phyloP scores from a whole-genome alignment of 1,140 invertebrate species.

The Dryas iulia region DNA sequence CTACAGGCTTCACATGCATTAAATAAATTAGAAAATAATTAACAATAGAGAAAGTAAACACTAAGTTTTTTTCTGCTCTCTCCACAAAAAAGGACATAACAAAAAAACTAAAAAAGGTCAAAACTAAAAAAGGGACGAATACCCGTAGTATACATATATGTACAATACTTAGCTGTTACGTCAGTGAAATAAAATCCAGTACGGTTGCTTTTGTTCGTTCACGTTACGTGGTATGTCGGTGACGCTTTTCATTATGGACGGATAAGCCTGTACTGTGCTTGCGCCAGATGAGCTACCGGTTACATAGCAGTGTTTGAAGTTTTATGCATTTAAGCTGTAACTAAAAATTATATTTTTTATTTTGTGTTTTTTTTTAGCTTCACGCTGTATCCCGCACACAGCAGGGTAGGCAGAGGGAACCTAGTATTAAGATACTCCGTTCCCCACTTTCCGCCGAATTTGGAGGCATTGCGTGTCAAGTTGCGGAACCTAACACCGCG shows the following conservation, averaged over 20 bases:
- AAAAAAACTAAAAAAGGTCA: no score
- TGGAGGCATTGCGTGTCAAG: neutral
- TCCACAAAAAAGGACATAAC: no score
- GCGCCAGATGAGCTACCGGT: neutral
- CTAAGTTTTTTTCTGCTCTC: no score
- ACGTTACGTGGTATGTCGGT: neutral
- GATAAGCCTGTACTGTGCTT: neutral
- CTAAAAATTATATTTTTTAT: neutral
- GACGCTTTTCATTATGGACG: neutral
- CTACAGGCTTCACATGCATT: no score
- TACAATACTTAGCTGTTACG: neutral
- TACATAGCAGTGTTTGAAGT: neutral
- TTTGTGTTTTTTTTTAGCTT: neutral
- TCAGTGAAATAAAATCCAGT: neutral
- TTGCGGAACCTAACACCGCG: neutral
- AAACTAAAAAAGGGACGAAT: no score
- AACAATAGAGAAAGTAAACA: no score
- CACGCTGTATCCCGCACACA: neutral
- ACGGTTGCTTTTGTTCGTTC: neutral
- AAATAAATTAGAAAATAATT: no score
- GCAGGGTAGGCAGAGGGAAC: no score
- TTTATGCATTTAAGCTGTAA: no score
- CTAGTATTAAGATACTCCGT: no score
- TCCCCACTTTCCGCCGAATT: neutral
- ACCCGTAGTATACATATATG: no score